Conservation (phyloP, 2,888 invertebrate species). For the Noctua janthe region DNA sequence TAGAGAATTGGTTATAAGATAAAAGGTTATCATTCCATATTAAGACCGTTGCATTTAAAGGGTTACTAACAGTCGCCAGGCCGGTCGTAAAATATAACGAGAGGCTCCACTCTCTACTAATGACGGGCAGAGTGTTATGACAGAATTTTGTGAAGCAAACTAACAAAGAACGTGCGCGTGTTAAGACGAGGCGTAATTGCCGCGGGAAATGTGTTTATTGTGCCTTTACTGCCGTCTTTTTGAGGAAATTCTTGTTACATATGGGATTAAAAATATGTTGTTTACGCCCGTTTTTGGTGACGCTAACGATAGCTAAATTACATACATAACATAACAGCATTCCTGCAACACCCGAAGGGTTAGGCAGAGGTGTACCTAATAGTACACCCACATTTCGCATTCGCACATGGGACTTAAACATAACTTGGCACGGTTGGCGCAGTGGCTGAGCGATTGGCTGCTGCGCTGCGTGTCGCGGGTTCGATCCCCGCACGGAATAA, state of each 20-base stretch:
- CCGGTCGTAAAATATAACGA: slow-evolving; percentile 82
- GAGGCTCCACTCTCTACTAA: slow-evolving; percentile 71
- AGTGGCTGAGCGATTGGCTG: too few species aligned
- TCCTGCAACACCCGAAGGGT: too few species aligned
- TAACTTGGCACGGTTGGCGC: too few species aligned
- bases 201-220: slow-evolving; percentile 58
- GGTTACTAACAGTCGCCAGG: slow-evolving; percentile 72
- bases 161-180: slow-evolving; percentile 63
- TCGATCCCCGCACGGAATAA: too few species aligned
- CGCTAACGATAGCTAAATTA: background rate
- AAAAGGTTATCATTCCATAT: slow-evolving; percentile 77
- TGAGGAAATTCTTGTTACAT: slow-evolving; percentile 2
- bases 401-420: too few species aligned
- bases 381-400: too few species aligned
- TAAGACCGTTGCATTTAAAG: slow-evolving; percentile 77
- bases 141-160: slow-evolving; percentile 64
- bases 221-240: slow-evolving; percentile 38
- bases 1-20: slow-evolving; percentile 71
- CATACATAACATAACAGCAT: too few species aligned
- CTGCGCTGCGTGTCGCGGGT: too few species aligned
- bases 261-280: slow-evolving; percentile 6
- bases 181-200: slow-evolving; percentile 67
- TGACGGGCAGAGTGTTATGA: slow-evolving; percentile 67
- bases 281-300: too few species aligned
- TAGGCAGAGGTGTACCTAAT: too few species aligned